Evolutionary conservation across 2,888 invertebrate genomes (phyloP).

Genomic region (Dynastes grantii): DNA sequence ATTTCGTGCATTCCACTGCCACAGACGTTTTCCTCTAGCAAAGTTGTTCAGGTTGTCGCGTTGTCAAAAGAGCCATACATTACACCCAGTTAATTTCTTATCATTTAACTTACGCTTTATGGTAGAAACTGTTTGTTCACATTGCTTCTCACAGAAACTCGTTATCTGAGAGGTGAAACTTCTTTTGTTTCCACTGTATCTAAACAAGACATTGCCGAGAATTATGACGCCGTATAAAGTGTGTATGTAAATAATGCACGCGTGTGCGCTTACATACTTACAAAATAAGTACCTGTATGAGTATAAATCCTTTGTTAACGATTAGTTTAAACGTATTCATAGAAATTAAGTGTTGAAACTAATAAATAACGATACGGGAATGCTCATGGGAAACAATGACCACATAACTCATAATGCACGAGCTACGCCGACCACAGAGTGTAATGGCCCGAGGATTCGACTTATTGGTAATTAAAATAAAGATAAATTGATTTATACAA

Average conservation of each 20-base stretch:
- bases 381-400: slow-evolving; percentile 53
- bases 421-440: slow-evolving; percentile 50
- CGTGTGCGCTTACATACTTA: slow-evolving; percentile 11
- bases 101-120: too few relatives aligned
- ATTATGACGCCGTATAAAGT: slow-evolving; percentile 4
- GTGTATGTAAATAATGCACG: slow-evolving; percentile 16
- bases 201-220: slow-evolving; percentile 11
- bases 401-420: slow-evolving; percentile 56
- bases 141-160: background rate
- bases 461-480: slow-evolving; percentile 59
- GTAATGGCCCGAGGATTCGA: slow-evolving; percentile 52
- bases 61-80: too few relatives aligned
- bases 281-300: slow-evolving; percentile 34
- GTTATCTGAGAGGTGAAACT: background rate
- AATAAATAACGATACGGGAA: slow-evolving; percentile 51
- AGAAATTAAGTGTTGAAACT: slow-evolving; percentile 53
- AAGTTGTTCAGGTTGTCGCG: too few relatives aligned
- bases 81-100: too few relatives aligned
- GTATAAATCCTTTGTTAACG: slow-evolving; percentile 44
- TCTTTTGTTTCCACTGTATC: background rate
- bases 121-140: too few relatives aligned
- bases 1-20: too few relatives aligned
- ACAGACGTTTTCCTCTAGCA: too few relatives aligned
- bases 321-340: slow-evolving; percentile 50
- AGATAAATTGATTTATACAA: slow-evolving; percentile 59